phyloP scores from a whole-genome alignment of 2,113 vertebrate genomes.

The Crotophaga sulcirostris region DNA sequence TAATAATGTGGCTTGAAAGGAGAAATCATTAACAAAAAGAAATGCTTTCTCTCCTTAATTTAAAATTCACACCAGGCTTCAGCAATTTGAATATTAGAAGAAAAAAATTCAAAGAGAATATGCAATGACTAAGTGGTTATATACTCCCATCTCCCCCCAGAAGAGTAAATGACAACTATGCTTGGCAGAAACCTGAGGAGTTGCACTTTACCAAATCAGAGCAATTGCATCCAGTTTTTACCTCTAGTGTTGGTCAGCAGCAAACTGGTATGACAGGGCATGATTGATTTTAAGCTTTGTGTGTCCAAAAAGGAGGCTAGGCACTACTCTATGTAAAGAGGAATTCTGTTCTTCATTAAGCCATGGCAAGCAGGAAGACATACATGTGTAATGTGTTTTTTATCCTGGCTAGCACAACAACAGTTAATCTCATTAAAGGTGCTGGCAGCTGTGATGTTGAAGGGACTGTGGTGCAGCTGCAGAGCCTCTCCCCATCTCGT shows the following conservation, averaged over 20 bases:
- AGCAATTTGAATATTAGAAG: conserved; percentile 38
- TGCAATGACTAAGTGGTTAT: conserved; percentile 3
- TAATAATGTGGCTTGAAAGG: conserved; percentile 58
- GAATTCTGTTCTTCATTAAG: background rate
- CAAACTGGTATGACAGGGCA: background rate
- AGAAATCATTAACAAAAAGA: conserved; percentile 62
- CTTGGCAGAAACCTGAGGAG: background rate
- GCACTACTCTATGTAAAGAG: background rate
- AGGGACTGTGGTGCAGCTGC: background rate
- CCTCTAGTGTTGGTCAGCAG: background rate
- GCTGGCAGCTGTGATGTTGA: background rate
- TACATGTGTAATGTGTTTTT: background rate
- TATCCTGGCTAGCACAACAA: background rate
- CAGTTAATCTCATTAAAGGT: background rate
- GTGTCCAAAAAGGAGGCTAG: background rate
- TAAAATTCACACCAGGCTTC: conserved; percentile 44
- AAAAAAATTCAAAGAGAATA: conserved; percentile 36
- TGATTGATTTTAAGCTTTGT: background rate
- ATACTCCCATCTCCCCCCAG: background rate
- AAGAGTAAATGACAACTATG: conserved; percentile 39
- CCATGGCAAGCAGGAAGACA: background rate
- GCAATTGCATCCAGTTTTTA: background rate
- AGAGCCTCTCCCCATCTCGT: background rate
- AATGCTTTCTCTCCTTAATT: conserved; percentile 42
- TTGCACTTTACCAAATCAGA: background rate